Base-by-base conservation (phyloP, 1,140 invertebrate genomes). In the Drosophila eugracilis region DNA sequence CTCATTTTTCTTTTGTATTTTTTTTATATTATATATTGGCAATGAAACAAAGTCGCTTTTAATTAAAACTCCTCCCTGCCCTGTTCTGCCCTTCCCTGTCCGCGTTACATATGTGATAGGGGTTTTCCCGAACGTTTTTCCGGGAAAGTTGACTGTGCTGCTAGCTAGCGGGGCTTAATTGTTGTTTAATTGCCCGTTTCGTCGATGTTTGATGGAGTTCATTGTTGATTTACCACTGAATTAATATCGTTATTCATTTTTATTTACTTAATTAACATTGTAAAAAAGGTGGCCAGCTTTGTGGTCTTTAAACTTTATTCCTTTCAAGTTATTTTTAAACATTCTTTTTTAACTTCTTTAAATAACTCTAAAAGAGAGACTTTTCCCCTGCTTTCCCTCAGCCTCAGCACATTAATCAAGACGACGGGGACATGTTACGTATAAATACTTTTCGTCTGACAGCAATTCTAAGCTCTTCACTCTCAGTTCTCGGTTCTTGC, bases 31-130 rank as follows among this genome's bases (percentile, higher is more conserved):
- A n/a, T n/a, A n/a, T n/a, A n/a, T 22, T 39, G 19, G 30, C 17
- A 45, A 34, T 36, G 9, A 52, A 48, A 52, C 10, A 17, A 17
- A 30, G 17, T 24, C 28, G 6, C 7, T 24, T 44, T 49, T 32
- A 75, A 74, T 75, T 57, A 74, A 54, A 75, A 19, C 41, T 41
- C 24, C 41, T n/a, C n/a, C 21, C 15, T 36, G 39, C 36, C 28
- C 15, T 26, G 60, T 28, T 36, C 21, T 44, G 44, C 15, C 28
- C 10, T 3, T 9, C 14, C 34, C 26, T 62, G 36, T 10, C 22
- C 52, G 9, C 36, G 49, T 19, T 34, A 26, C 37, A 30, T 28
- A 3, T 24, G 0, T 17, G 17, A 6, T 49, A 28, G 28, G 17
- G 7, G 24, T 4, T 21, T 45, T 26, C 4, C n/a, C 42, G 42